Base-by-base conservation (phyloP, 2,888 invertebrate genomes). In the Pachymerium ferrugineum region DNA sequence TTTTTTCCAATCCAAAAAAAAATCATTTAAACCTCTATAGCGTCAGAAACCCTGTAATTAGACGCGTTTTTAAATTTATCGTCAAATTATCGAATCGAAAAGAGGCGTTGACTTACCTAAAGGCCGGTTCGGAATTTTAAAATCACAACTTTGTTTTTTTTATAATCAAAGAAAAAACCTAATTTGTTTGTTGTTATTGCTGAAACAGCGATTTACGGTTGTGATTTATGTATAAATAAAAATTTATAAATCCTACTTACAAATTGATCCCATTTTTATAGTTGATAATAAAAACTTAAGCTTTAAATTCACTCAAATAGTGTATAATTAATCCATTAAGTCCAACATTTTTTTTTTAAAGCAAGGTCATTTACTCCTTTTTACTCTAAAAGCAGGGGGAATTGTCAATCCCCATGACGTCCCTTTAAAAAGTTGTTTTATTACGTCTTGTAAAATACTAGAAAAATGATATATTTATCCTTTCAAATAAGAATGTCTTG, bases 321-420 rank as follows among this genome's bases (percentile, higher is more conserved):
- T 8, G 54, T 54, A 54, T 54, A 54, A 54, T 54, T 54, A 54
- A 54, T 25, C 54, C 54, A 54, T 54, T 54, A 54, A 54, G 22
- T 1, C 54, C 25, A 54, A 25, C 22, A 54, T 54, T 54, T 25
- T 54, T 54, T 22, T 28, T 54, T 6, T 19, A 14, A 54, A 10
- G 54, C 54, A 54, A 54, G 54, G 54, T 54, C 54, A 54, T 54
- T 54, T 54, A 54, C 54, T 54, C 54, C 54, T 54, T 54, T 25
- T 54, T 54, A 54, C 25, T 6, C 54, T 25, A 54, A 22, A 25
- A 54, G 54, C 54, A 28, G 54, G 25, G 54, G 19, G 28, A 54
- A 25, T 54, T 25, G 12, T 25, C 5, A 54, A 54, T 54, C 54
- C 54, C 22, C 22, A 54, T 54, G 54, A 54, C 54, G 54, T 28